phyloP scores from a whole-genome alignment of 2,888 invertebrate species.

The Oxytorus armatus region DNA sequence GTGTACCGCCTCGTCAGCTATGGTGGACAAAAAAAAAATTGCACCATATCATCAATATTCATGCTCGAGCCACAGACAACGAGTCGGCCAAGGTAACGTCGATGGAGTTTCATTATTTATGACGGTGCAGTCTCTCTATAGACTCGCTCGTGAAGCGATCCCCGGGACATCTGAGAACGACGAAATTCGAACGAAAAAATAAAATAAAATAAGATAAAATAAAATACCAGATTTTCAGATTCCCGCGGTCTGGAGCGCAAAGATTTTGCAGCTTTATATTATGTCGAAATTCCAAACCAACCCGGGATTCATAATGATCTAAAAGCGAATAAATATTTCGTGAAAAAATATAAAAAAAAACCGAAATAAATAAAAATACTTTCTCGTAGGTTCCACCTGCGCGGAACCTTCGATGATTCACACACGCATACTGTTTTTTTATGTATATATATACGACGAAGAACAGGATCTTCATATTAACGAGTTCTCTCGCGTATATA shows the following conservation, averaged over 20 bases:
- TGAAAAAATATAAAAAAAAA: conserved; percentile 15
- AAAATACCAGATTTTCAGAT: not conserved
- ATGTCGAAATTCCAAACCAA: not conserved
- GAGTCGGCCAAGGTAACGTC: not conserved
- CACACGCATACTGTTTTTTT: not conserved
- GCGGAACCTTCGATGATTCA: conserved; percentile 23
- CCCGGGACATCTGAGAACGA: not conserved
- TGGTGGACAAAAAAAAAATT: too few relatives aligned
- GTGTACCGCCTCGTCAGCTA: not conserved
- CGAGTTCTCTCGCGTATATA: conserved; percentile 53
- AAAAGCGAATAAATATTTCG: conserved; percentile 38
- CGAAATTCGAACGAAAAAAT: too few relatives aligned
- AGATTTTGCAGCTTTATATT: not conserved
- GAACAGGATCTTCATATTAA: conserved; percentile 45
- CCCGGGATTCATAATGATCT: not conserved
- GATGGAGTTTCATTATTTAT: conserved; percentile 1
- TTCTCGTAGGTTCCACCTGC: conserved; percentile 36
- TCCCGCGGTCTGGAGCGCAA: not conserved
- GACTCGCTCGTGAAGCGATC: not conserved
- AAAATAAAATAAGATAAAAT: too few relatives aligned
- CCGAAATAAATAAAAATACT: conserved; percentile 3
- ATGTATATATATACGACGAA: conserved; percentile 23
- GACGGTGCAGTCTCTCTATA: not conserved
- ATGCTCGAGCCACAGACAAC: conserved; percentile 6
- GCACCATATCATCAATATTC: conserved; percentile 1